Evolutionary conservation across 2,888 invertebrate genomes (phyloP), one percentile per base, ranked within the genome.

Genomic region (Liopterus haemorrhoidalis): DNA sequence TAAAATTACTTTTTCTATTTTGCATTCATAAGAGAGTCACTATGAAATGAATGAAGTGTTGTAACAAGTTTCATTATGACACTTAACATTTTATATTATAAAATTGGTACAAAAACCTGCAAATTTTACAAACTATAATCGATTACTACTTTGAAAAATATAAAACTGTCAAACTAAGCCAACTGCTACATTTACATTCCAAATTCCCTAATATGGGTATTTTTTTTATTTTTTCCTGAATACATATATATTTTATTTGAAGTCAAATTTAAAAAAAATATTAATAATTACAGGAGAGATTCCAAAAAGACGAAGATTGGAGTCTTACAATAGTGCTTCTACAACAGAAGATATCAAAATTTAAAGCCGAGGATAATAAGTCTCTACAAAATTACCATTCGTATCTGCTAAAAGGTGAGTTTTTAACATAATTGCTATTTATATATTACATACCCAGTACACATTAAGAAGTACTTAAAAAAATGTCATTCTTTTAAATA

Each of bases 291-390:
- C 32, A 69, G 69, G 71, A 71, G 51, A 64, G 67, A 33, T 69
- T 70, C 46, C 59, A 57, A 3, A 61, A 59, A 52, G 62, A 64
- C 14, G 66, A 67, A 25, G 71, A 72, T 48, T 70, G 70, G 69
- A 69, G 69, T 53, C 63, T 64, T 41, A 49, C 71, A 24, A 63
- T 71, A 30, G 59, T 62, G 2, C 60, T 62, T 2, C 50, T 72
- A 6, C 71, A 72, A 44, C 57, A 64, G 39, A 64, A 67, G 52
- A 64, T 69, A 24, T 51, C 67, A n/a, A 54, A 52, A 25, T 49
- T 67, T 0, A 59, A 63, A 25, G 57, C 59, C 40, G 60, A 61
- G 11, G 56, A 57, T 12, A 46, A 63, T 19, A 62, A 59, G 28
- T 51, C 61, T 14, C 58, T 64, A n/a, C 66, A 65, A 48, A 62